Evolutionary conservation across 1,140 invertebrate species (phyloP).

Genomic region (Rhyzopertha dominica): DNA sequence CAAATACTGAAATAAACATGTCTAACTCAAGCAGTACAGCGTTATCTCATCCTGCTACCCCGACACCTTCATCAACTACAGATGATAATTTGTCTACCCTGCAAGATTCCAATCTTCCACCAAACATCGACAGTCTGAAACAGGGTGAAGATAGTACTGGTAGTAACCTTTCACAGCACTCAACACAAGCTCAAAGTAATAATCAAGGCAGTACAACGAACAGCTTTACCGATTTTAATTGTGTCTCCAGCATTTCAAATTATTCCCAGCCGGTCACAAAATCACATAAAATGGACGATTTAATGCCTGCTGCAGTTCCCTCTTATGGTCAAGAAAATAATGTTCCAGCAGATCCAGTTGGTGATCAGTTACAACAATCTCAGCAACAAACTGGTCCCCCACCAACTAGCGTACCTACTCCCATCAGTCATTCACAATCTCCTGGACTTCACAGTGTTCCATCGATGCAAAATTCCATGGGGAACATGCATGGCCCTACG

Average conservation of each 20-base stretch:
- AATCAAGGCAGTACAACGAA: conserved; percentile 31
- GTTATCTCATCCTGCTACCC: conserved; percentile 44
- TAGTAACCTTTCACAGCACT: conserved; percentile 16
- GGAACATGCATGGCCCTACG: too few relatives aligned
- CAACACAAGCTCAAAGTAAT: conserved; percentile 26
- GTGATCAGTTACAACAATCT: too few relatives aligned
- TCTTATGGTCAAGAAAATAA: conserved; percentile 39
- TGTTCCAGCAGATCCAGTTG: too few relatives aligned
- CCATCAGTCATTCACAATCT: too few relatives aligned
- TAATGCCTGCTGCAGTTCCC: conserved; percentile 34
- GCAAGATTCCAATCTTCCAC: conserved; percentile 38
- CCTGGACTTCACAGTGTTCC: too few relatives aligned
- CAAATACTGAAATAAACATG: conserved; percentile 35
- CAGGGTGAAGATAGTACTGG: conserved; percentile 31
- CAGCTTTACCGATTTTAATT: conserved; percentile 40
- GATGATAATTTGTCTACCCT: conserved; percentile 41
- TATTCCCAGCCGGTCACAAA: conserved; percentile 43
- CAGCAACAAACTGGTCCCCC: too few relatives aligned
- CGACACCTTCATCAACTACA: conserved; percentile 44
- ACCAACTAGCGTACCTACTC: too few relatives aligned
- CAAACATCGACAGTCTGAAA: conserved; percentile 37
- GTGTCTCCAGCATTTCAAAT: conserved; percentile 37
- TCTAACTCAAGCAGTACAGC: conserved; percentile 31
- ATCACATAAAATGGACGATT: conserved; percentile 43
- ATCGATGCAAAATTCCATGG: too few relatives aligned